These are phyloP conservation scores for Leptonema lineaticorne DNA, from an alignment of 1,140 invertebrate species.

Conservation along the genomic window DNA sequence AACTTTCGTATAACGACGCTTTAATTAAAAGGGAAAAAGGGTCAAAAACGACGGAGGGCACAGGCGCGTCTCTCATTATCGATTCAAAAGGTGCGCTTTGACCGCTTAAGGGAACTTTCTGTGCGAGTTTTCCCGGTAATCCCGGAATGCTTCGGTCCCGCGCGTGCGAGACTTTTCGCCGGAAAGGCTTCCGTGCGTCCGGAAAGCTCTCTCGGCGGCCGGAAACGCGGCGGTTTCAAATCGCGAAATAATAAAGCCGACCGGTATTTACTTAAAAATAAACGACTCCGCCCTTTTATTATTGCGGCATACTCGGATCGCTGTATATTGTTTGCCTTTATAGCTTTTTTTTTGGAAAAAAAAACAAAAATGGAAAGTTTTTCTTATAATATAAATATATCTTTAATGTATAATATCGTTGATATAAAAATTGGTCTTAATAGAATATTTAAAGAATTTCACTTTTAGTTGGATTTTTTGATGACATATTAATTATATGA, in stretches of 20 bases:
- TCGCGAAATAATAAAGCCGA: neutral
- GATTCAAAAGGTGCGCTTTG: slow-evolving; percentile 21
- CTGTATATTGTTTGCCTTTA: too few species aligned
- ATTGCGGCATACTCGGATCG: too few species aligned
- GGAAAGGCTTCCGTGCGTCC: neutral
- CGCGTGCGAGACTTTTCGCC: neutral
- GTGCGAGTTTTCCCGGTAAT: slow-evolving; percentile 8
- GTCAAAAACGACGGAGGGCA: slow-evolving; percentile 1
- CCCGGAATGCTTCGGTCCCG: neutral
- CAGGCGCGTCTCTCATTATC: slow-evolving; percentile 6
- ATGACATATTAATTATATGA: too few species aligned
- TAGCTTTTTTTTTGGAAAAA: too few species aligned
- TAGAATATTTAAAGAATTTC: too few species aligned
- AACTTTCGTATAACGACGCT: neutral
- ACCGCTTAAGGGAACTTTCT: neutral
- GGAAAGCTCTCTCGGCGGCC: neutral
- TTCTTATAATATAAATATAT: too few species aligned
- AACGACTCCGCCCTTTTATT: too few species aligned
- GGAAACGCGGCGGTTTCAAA: neutral
- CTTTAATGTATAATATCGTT: too few species aligned
- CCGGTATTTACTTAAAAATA: neutral
- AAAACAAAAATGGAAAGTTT: too few species aligned
- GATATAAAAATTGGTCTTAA: too few species aligned
- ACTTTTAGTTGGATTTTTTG: too few species aligned
- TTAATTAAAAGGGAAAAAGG: neutral